Conservation (phyloP, 1,140 invertebrate species). For the Diabrotica virgifera region DNA sequence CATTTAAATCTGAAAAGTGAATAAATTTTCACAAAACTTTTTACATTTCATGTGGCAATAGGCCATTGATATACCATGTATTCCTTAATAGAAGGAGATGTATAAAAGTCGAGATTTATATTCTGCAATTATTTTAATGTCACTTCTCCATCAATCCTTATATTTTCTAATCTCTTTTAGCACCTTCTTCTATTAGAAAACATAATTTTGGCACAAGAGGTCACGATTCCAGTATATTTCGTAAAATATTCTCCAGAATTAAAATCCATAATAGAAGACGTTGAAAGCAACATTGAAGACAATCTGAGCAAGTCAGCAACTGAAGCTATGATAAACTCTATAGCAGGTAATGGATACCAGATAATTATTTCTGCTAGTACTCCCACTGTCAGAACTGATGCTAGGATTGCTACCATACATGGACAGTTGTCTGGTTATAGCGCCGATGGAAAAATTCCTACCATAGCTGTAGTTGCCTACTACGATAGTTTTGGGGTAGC, state of each 20-base stretch:
- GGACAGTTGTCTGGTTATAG: slow-evolving; percentile 82
- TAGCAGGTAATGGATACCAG: slow-evolving; percentile 92
- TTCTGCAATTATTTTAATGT: too few species aligned
- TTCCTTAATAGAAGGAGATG: too few species aligned
- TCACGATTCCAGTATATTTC: slow-evolving; percentile 88
- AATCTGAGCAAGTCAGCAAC: slow-evolving; percentile 62
- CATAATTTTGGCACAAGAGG: slow-evolving; percentile 76
- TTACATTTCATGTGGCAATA: too few species aligned
- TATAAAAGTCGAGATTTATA: too few species aligned
- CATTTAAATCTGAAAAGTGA: too few species aligned
- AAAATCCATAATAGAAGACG: slow-evolving; percentile 71
- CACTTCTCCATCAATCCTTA: too few species aligned
- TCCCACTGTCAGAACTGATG: slow-evolving; percentile 69
- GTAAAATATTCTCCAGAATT: slow-evolving; percentile 70
- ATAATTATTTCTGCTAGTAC: slow-evolving; percentile 71
- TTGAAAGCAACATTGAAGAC: slow-evolving; percentile 52
- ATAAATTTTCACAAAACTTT: too few species aligned
- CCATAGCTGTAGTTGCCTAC: slow-evolving; percentile 87
- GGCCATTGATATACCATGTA: too few species aligned
- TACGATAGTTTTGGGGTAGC: slow-evolving; percentile 87
- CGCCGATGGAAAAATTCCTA: slow-evolving; percentile 74
- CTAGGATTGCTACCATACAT: slow-evolving; percentile 79
- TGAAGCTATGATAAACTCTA: slow-evolving; percentile 76
- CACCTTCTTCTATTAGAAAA: slow-evolving; percentile 79
- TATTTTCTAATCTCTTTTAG: slow-evolving; percentile 54